These are phyloP conservation scores for Pygoscelis adeliae DNA, from an alignment of 2,113 vertebrate genomes.

Conservation along the genomic window DNA sequence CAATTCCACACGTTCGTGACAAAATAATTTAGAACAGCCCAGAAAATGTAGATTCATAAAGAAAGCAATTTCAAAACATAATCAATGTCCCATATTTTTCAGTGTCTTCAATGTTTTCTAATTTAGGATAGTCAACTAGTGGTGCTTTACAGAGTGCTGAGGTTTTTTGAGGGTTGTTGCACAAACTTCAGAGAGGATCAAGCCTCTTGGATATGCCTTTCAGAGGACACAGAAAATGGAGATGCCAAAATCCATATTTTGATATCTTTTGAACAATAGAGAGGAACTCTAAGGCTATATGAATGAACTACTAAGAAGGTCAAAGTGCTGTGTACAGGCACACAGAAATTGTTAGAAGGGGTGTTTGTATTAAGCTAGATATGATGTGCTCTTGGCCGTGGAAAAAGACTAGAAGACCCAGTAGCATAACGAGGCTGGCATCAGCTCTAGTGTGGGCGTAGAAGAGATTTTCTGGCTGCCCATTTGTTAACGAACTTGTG, in stretches of 20 bases:
- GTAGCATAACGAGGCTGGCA: neutral
- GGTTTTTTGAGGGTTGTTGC: neutral
- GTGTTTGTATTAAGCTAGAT: neutral
- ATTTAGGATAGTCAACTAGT: neutral
- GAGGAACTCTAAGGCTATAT: neutral
- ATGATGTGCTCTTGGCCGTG: neutral
- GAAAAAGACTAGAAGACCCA: neutral
- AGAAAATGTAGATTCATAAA: neutral
- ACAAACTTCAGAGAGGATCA: neutral
- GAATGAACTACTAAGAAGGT: neutral
- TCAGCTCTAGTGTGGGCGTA: fast-evolving
- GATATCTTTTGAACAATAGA: neutral
- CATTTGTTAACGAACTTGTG: neutral
- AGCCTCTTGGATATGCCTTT: neutral
- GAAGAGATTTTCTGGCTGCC: neutral
- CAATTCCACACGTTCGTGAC: neutral
- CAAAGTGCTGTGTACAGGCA: neutral
- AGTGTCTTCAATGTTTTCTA: neutral
- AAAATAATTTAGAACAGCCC: neutral
- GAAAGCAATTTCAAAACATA: neutral
- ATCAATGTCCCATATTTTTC: neutral
- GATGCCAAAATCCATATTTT: neutral
- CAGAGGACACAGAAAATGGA: neutral
- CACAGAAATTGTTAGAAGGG: neutral
- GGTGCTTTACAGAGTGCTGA: neutral